phyloP scores from a whole-genome alignment of 2,113 vertebrate species.

The Oncorhynchus masou region DNA sequence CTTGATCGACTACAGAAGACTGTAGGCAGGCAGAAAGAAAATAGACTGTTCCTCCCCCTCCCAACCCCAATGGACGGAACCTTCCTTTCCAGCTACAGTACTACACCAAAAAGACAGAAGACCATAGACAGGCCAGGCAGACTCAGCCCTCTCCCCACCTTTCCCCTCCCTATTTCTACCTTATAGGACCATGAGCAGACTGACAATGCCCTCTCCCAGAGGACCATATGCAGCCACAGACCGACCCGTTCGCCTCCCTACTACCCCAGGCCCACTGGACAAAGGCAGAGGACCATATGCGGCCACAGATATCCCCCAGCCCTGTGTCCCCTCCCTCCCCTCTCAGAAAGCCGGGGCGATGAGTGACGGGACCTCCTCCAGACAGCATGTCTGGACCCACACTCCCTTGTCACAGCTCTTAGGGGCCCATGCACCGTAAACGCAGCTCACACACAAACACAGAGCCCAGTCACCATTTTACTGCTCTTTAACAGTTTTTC shows the following conservation, averaged over 20 bases:
- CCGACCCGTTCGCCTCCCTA: not conserved
- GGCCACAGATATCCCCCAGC: not conserved
- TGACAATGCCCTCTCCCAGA: too few relatives aligned
- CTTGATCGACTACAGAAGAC: too few relatives aligned
- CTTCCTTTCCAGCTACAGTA: too few relatives aligned
- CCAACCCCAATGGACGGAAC: too few relatives aligned
- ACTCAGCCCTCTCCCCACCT: too few relatives aligned
- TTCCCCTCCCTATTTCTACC: too few relatives aligned
- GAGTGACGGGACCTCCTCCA: slow-evolving; percentile 43
- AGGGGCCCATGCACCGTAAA: slow-evolving; percentile 23
- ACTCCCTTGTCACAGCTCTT: slow-evolving; percentile 45
- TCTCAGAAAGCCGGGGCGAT: slow-evolving; percentile 23
- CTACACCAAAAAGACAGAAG: too few relatives aligned
- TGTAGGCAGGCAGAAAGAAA: too few relatives aligned
- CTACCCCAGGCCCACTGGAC: not conserved
- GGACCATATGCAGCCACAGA: too few relatives aligned
- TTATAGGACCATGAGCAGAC: too few relatives aligned
- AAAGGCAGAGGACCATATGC: not conserved
- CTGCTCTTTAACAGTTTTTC: slow-evolving; percentile 5
- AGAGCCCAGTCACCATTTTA: slow-evolving; percentile 6
- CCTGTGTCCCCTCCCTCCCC: slow-evolving; percentile 3
- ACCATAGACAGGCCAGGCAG: too few relatives aligned
- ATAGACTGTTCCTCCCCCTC: too few relatives aligned
- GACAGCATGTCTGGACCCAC: slow-evolving; percentile 56
- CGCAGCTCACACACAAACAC: slow-evolving; percentile 4